A percentile compares a stretch with the other conserved stretches of the same genome.
Evolutionary conservation across 2,888 invertebrate species (phyloP).

Genomic region (Linnaemya tessellans): DNA sequence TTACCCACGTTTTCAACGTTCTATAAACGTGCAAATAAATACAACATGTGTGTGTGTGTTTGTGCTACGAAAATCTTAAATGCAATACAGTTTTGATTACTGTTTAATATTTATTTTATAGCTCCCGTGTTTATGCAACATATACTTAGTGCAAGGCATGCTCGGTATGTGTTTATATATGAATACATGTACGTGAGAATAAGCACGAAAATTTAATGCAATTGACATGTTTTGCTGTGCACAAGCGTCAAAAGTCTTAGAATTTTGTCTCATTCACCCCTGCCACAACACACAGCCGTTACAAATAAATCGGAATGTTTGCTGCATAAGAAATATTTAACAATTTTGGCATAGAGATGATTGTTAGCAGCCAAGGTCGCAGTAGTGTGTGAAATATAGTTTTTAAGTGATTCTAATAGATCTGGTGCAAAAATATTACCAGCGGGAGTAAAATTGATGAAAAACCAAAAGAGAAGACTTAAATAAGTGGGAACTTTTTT

Average conservation of each 20-base stretch:
- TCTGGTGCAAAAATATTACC: neutral
- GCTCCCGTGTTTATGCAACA: constrained; percentile 59
- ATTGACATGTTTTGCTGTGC: constrained; percentile 68
- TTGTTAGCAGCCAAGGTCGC: constrained; percentile 7
- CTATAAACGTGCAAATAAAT: neutral
- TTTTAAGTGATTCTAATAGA: constrained; percentile 34
- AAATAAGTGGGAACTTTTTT: constrained; percentile 12
- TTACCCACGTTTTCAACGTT: constrained; percentile 34
- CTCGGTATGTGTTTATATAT: constrained; percentile 29
- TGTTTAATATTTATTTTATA: constrained; percentile 64
- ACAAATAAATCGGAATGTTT: constrained; percentile 20
- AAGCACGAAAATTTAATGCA: constrained; percentile 64
- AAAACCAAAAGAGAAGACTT: neutral
- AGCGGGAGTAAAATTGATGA: neutral
- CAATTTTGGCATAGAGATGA: constrained; percentile 10
- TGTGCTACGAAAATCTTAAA: constrained; percentile 21
- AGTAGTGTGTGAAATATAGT: constrained; percentile 20
- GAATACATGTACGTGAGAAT: constrained; percentile 47
- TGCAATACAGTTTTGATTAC: constrained; percentile 64
- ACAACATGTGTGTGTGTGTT: neutral
- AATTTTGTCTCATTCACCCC: neutral
- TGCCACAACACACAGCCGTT: neutral
- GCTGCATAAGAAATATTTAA: constrained; percentile 34
- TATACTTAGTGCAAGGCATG: constrained; percentile 27
- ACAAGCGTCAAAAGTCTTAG: constrained; percentile 66